Percentiles rank a stretch among this genome's conserved stretches.
phyloP scores from a whole-genome alignment of 2,888 invertebrate species.

The Oithona nana region DNA sequence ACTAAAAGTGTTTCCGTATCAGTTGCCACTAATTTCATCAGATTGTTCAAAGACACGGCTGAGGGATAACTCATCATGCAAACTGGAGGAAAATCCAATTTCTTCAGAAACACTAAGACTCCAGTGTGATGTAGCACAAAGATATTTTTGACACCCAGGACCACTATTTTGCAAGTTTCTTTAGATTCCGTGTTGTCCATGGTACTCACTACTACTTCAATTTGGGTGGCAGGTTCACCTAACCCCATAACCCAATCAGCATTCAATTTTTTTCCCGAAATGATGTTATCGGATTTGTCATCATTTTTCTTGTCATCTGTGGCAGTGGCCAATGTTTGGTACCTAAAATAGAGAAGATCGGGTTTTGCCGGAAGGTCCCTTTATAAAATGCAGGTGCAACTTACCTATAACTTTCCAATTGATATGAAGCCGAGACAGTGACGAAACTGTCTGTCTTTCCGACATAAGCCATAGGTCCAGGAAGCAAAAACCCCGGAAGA shows the following conservation, averaged over 20 bases:
- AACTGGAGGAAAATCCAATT: conserved; percentile 57
- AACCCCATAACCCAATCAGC: conserved; percentile 65
- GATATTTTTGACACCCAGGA: conserved; percentile 65
- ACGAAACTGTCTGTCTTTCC: conserved; percentile 65
- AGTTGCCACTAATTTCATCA: conserved; percentile 18
- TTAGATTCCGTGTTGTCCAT: not conserved
- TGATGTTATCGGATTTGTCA: conserved; percentile 28
- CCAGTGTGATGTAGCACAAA: conserved; percentile 62
- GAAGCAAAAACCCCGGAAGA: conserved; percentile 57
- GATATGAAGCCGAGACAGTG: conserved; percentile 58
- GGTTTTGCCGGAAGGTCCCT: too few species aligned
- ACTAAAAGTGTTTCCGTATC: conserved; percentile 58
- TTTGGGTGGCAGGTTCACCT: conserved; percentile 40
- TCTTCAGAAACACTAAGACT: conserved; percentile 56
- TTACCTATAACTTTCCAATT: conserved; percentile 65
- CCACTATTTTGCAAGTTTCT: conserved; percentile 34
- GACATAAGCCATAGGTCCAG: conserved; percentile 63
- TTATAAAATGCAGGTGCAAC: too few species aligned
- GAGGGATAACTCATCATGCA: conserved; percentile 19
- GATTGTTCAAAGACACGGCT: conserved; percentile 15
- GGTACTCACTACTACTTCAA: not conserved
- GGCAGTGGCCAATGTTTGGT: conserved; percentile 53
- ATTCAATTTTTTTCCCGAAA: conserved; percentile 38
- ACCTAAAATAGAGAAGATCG: too few species aligned
- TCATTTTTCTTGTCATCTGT: conserved; percentile 35